A percentile compares a stretch with the other conserved stretches of the same genome.
phyloP scores from a whole-genome alignment of 2,888 invertebrate species.

The Lapara coniferarum region DNA sequence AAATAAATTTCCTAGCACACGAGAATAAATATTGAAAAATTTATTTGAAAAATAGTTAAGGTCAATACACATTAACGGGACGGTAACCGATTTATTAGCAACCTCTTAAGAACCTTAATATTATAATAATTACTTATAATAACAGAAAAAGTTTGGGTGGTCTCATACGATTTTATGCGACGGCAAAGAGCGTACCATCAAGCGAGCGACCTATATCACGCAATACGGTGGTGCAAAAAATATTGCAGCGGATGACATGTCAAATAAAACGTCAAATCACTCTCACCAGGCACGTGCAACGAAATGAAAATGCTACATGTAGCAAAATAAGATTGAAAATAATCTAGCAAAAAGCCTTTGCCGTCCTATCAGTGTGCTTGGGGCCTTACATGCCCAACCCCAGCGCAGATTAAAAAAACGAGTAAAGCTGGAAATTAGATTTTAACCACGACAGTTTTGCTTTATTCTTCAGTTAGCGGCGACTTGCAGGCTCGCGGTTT shows the following conservation, averaged over 20 bases:
- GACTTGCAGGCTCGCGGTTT: not conserved
- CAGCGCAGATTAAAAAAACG: conserved; percentile 2
- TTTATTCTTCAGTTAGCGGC: not conserved
- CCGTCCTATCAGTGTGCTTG: not conserved
- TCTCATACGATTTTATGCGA: no score
- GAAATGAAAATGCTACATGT: no score
- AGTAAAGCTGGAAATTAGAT: conserved; percentile 17
- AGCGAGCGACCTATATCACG: no score
- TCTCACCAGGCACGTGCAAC: no score
- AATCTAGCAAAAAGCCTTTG: no score
- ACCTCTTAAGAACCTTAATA: not conserved
- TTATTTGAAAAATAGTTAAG: conserved; percentile 1
- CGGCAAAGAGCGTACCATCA: no score
- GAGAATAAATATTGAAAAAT: conserved; percentile 16
- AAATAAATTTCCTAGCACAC: conserved; percentile 1
- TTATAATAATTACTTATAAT: not conserved
- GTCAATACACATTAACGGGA: not conserved
- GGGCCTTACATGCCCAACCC: not conserved
- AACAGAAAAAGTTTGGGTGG: no score
- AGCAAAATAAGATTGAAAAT: no score
- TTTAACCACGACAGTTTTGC: conserved; percentile 8
- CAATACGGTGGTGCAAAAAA: no score
- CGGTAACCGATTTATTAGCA: not conserved
- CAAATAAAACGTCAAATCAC: no score
- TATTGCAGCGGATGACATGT: no score